These are phyloP conservation scores for Lepidochrysops patricia DNA, from an alignment of 2,888 invertebrate genomes.

Conservation along the genomic window DNA sequence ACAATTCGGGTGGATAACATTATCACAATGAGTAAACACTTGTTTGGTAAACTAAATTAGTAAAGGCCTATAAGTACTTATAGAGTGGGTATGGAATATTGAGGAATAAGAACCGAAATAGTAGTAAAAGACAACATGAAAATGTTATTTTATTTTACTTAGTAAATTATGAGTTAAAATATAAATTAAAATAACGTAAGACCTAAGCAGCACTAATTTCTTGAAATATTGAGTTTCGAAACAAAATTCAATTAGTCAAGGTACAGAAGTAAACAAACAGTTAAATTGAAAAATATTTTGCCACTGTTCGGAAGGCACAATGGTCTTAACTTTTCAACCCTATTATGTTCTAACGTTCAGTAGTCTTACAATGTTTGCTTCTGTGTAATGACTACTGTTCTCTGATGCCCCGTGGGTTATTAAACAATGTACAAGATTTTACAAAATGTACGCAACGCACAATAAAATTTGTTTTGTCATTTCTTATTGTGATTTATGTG, in stretches of 20 bases:
- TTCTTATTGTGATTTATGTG: slow-evolving; percentile 14
- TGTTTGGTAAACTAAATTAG: not conserved
- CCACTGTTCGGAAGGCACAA: slow-evolving; percentile 63
- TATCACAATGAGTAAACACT: slow-evolving; percentile 6
- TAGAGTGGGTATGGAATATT: not conserved
- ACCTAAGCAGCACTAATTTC: no score
- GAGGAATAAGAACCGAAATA: no score
- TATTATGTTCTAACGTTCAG: slow-evolving; percentile 62
- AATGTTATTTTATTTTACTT: no score
- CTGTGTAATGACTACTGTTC: slow-evolving; percentile 53
- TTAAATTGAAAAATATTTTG: slow-evolving; percentile 37
- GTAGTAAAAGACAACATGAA: no score
- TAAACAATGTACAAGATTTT: slow-evolving; percentile 34
- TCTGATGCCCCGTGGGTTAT: slow-evolving; percentile 45
- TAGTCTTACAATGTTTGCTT: slow-evolving; percentile 42
- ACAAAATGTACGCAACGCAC: slow-evolving; percentile 24
- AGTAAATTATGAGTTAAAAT: no score
- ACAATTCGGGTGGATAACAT: slow-evolving; percentile 36
- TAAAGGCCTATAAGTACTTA: not conserved
- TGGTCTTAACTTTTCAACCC: slow-evolving; percentile 49
- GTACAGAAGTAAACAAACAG: not conserved
- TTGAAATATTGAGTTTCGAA: no score
- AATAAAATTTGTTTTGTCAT: slow-evolving; percentile 21
- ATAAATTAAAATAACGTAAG: no score
- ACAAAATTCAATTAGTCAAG: not conserved